Evolutionary conservation across 2,797 vertebrate species (phyloP).

Genomic region (Epinephelus malabaricus): DNA sequence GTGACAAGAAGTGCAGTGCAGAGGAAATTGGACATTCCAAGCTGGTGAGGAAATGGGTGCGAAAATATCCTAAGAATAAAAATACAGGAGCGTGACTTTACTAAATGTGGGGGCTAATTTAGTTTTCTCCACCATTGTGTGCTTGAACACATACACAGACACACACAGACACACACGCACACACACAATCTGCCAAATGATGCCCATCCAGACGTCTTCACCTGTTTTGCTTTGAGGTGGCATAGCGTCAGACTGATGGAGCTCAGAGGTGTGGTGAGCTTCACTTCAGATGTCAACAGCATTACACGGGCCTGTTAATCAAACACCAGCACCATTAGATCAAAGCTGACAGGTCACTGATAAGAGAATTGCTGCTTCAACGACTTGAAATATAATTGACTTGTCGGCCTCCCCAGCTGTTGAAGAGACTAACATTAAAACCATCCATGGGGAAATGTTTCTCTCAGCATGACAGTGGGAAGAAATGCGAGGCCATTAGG

Average conservation of each 20-base stretch:
- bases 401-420: slow-evolving; percentile 49
- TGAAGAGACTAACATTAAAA: slow-evolving; percentile 56
- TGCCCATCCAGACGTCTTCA: neutral
- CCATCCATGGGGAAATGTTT: slow-evolving; percentile 51
- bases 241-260: neutral
- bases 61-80: neutral
- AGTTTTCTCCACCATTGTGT: neutral
- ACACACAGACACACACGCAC: neutral
- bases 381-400: slow-evolving; percentile 62
- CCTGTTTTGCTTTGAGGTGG: slow-evolving; percentile 14
- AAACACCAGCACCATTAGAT: slow-evolving; percentile 42
- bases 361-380: slow-evolving; percentile 60
- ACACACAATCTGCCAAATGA: neutral
- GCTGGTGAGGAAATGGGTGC: neutral
- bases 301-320: slow-evolving; percentile 51
- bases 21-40: neutral
- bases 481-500: slow-evolving; percentile 40
- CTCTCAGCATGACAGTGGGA: slow-evolving; percentile 40
- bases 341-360: slow-evolving; percentile 59
- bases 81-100: neutral
- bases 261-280: slow-evolving; percentile 42
- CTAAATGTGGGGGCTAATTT: neutral
- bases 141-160: neutral
- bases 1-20: neutral
- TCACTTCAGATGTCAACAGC: slow-evolving; percentile 39